Evolutionary conservation across 2,797 vertebrate genomes (phyloP), one percentile per base, ranked within the genome.

Genomic region (Ispidina picta): DNA sequence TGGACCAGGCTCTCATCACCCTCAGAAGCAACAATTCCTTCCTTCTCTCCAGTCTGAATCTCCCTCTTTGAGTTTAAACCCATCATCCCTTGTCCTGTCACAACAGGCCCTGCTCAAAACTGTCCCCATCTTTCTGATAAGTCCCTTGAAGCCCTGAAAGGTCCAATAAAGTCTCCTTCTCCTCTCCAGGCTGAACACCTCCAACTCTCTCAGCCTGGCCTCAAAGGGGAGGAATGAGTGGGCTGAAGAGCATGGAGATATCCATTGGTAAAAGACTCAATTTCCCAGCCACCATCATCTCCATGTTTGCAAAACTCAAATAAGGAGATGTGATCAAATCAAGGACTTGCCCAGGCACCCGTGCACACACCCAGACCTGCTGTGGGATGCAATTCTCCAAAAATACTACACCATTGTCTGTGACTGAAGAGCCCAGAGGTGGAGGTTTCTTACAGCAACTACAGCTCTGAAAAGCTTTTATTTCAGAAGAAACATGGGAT

Each of bases 21-120:
- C 28, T 39, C 46, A 65, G 1, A 0, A 0, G 9, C 6, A 59
- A 29, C 16, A 5, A 48, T 22, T 6, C 33, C 54, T 46, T 35
- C 66, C 54, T 28, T 20, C 4, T 5, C 3, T 28, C 29, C 4
- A 10, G 2, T 5, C 8, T 43, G 1, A 66, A 62, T 60, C 16
- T 68, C 1, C 15, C 10, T 31, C 26, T 25, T 66, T 11, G 4
- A 49, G 11, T 31, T 51, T 56, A 28, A 68, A 83, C 5, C 54
- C 26, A 6, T 49, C 2, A 4, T 5, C 19, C 16, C 54, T 21
- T 21, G 54, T 55, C 54, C 54, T 31, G 20, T 31, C 54, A 12
- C 54, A 21, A 55, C n/a, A 55, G 54, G n/a, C 19, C 19, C 54
- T 22, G 29, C n/a, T 31, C 12, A 21, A 31, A 55, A 21, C 19